phyloP scores from a whole-genome alignment of 1,140 invertebrate species.

The Drosophila repleta region DNA sequence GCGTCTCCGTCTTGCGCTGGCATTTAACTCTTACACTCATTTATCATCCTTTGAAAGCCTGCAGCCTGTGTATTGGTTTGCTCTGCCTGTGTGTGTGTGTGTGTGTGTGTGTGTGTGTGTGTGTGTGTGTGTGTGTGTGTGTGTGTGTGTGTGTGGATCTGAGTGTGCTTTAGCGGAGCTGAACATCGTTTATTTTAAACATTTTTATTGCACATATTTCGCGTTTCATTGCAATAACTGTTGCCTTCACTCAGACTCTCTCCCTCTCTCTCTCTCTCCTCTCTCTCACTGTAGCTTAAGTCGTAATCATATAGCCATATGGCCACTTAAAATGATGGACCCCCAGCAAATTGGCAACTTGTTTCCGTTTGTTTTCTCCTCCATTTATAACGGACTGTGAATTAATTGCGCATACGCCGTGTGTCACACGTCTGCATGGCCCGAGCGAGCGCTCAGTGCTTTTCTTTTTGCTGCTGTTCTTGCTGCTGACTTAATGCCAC shows the following conservation, averaged over 20 bases:
- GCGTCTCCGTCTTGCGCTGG: constrained; percentile 50
- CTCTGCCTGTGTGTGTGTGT: constrained; percentile 35
- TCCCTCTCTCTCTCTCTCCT: not conserved
- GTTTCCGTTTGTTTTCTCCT: constrained; percentile 36
- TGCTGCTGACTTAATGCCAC: constrained; percentile 1
- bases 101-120: constrained; percentile 37
- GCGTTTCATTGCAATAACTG: constrained; percentile 72
- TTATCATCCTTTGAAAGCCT: constrained; percentile 75
- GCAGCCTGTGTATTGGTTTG: constrained; percentile 32
- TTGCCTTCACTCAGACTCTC: not conserved
- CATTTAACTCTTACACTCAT: constrained; percentile 77
- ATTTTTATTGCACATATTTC: constrained; percentile 78
- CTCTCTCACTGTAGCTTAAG: constrained; percentile 50
- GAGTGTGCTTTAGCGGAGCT: constrained; percentile 51
- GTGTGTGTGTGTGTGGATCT: constrained; percentile 41
- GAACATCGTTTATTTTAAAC: constrained; percentile 66
- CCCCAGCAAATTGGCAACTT: constrained; percentile 30
- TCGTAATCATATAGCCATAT: constrained; percentile 71
- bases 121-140: constrained; percentile 35
- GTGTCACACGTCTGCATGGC: constrained; percentile 38
- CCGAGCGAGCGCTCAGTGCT: constrained; percentile 7
- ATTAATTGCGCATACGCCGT: constrained; percentile 76
- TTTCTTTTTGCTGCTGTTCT: not conserved
- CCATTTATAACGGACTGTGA: constrained; percentile 58
- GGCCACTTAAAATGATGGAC: constrained; percentile 67